Base-by-base conservation (phyloP, 2,797 vertebrate species). In the Natrix natrix region DNA sequence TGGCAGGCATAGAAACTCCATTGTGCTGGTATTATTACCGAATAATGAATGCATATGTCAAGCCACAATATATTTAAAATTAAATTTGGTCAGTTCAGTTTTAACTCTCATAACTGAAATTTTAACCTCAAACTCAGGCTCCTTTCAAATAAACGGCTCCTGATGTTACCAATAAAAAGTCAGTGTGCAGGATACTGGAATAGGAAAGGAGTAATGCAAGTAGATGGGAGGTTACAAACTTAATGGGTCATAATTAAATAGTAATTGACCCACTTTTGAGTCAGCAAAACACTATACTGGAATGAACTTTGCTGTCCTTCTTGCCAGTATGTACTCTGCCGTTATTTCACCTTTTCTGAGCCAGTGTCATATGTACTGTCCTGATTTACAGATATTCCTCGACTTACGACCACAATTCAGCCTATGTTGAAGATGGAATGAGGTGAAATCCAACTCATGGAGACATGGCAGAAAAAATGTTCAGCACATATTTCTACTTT, bases 31-130 rank as follows among this genome's bases (percentile, higher is more conserved):
- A 10, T 83, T 83, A 83, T 88, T 92, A 56, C 22, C 11, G 26
- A 66, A 91, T 86, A 66, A 69, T 87, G 86, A 87, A 55, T 37
- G 48, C 26, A 32, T 66, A 28, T 43, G 28, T 89, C 74, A 24
- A 86, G 52, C 28, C 61, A 86, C 66, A 26, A 66, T 32, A 8
- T 26, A 16, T 57, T 24, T 66, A 56, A 61, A 86, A 43, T 90
- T 43, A 93, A 63, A 90, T 17, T 87, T 32, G 2, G 16, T 90
- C 7, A 20, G 1, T 52, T 93, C 78, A 91, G 89, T 88, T 55
- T 91, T 89, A 56, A 26, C 87, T 1, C 78, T 57, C 90, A 92
- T 90, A 90, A 60, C 55, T 74, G 89, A 43, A 91, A 59, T 86
- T 74, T 17, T 37, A n/a, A 57, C 7, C 55, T 43, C 2, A 24